phyloP scores from a whole-genome alignment of 2,797 vertebrate genomes.

The Syndactyla subalaris region DNA sequence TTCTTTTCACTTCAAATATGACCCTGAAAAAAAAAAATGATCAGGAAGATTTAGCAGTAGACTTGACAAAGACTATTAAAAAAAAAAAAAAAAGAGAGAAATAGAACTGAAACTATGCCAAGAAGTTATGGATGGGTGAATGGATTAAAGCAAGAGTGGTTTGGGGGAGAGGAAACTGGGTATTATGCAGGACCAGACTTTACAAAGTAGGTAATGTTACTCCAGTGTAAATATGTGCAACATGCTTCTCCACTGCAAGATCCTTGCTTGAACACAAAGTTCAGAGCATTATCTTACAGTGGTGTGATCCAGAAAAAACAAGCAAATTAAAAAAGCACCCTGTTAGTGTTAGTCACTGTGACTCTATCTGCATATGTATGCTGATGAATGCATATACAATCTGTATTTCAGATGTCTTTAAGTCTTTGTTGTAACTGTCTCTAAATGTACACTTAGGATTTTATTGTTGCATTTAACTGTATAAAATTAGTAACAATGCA shows the following conservation, averaged over 20 bases:
- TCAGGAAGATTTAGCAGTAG: neutral
- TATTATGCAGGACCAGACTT: neutral
- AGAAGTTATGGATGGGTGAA: neutral
- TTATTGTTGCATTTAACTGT: neutral
- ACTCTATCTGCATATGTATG: fast-evolving
- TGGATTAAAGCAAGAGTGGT: neutral
- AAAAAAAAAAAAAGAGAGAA: neutral
- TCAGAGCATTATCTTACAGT: neutral
- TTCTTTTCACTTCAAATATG: neutral
- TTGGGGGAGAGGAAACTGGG: neutral
- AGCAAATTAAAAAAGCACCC: neutral
- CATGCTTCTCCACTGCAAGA: neutral
- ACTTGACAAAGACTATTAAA: neutral
- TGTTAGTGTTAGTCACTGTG: neutral
- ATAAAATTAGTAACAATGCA: neutral
- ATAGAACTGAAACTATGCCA: neutral
- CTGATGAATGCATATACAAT: neutral
- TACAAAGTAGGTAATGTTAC: fast-evolving
- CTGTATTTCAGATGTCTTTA: neutral
- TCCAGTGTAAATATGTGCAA: neutral
- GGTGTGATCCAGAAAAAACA: neutral
- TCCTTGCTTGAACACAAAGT: neutral
- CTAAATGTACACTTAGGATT: neutral
- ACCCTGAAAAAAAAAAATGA: neutral
- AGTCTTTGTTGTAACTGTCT: neutral